These are phyloP conservation scores for Aethina tumida DNA, from an alignment of 1,140 invertebrate species.

Conservation along the genomic window DNA sequence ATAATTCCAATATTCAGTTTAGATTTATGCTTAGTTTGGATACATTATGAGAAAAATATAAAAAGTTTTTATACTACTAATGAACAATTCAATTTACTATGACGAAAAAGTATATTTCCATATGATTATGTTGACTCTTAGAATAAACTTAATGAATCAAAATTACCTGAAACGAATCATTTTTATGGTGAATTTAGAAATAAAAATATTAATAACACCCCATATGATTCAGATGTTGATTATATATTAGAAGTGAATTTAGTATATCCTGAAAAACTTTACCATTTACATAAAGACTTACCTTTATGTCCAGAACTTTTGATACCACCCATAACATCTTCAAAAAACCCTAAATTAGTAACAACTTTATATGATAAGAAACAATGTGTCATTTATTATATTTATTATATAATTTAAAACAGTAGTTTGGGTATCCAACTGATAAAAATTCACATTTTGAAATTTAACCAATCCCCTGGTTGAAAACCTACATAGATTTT, in stretches of 20 bases:
- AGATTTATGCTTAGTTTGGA: no score
- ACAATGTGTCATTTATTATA: slow-evolving; percentile 35
- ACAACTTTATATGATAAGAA: slow-evolving; percentile 28
- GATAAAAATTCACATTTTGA: slow-evolving; percentile 32
- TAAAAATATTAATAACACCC: slow-evolving; percentile 23
- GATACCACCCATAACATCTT: slow-evolving; percentile 10
- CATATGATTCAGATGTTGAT: slow-evolving; percentile 33
- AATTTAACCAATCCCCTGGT: slow-evolving; percentile 30
- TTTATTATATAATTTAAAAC: slow-evolving; percentile 31
- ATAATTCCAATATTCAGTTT: no score
- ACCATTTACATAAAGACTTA: slow-evolving; percentile 33
- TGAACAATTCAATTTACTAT: no score
- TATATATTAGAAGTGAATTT: slow-evolving; percentile 42
- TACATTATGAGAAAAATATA: no score
- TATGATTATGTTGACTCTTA: no score
- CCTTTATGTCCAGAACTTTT: slow-evolving; percentile 32
- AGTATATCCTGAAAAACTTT: slow-evolving; percentile 28
- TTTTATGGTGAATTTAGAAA: slow-evolving; percentile 9
- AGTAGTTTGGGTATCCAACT: slow-evolving; percentile 31
- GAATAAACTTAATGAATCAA: no score
- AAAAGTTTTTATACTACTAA: no score
- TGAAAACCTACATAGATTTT: slow-evolving; percentile 35
- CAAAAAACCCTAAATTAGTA: slow-evolving; percentile 35
- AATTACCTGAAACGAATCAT: no score
- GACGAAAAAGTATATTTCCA: no score